A percentile compares a stretch with the other conserved stretches of the same genome.
Conservation (phyloP, 2,888 invertebrate genomes). For the Lapara coniferarum region DNA sequence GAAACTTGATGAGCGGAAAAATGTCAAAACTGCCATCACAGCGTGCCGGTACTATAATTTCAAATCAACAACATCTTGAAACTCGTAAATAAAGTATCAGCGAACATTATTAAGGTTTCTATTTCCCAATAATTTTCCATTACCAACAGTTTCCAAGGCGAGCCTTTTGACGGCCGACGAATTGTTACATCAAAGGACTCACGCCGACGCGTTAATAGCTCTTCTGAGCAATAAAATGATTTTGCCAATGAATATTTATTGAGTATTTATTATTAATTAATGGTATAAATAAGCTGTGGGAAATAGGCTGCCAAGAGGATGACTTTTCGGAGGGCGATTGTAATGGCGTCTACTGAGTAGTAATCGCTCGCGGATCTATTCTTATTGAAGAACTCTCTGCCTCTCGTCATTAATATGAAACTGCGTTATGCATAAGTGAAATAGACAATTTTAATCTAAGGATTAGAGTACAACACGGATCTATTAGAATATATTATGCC, state of each 20-base stretch:
- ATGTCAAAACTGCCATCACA: no score
- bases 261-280: conserved; percentile 8
- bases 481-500: no score
- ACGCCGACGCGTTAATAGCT: conserved; percentile 11
- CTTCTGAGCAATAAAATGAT: neutral
- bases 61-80: neutral
- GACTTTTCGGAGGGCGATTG: no score
- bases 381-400: no score
- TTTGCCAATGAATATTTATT: conserved; percentile 5
- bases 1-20: no score
- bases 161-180: conserved; percentile 9
- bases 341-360: no score
- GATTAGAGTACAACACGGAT: no score
- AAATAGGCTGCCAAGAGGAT: neutral
- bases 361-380: no score
- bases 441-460: no score
- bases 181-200: conserved; percentile 17
- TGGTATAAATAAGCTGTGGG: neutral
- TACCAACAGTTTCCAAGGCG: conserved; percentile 11
- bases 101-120: conserved; percentile 9
- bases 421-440: no score
- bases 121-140: conserved; percentile 20
- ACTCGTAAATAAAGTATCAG: conserved; percentile 14
- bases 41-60: neutral
- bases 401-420: no score